A percentile compares a stretch with the other conserved stretches of the same genome.
Evolutionary conservation across 2,113 vertebrate species (phyloP).

Genomic region (Dendrocopos noguchii): DNA sequence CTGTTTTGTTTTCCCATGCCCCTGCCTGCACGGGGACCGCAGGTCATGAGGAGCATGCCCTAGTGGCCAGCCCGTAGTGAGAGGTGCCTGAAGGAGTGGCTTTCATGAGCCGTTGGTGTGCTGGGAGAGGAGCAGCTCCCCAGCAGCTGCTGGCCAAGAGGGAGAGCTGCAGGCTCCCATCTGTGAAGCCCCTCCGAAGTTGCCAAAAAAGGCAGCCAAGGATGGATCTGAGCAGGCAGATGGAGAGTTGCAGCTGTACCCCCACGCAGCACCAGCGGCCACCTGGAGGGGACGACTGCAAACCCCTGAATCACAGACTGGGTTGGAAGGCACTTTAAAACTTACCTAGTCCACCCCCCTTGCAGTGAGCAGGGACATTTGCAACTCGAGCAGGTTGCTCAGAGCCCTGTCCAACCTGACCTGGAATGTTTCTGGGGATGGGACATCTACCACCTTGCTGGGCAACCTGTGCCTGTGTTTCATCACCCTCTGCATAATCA

Average conservation of each 20-base stretch:
- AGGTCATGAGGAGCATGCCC: not conserved
- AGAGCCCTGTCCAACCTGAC: not conserved
- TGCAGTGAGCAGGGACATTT: not conserved
- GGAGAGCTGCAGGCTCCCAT: not conserved
- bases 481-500: not conserved
- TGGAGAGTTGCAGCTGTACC: rapidly evolving
- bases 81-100: not conserved
- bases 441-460: not conserved
- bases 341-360: not conserved
- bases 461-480: not conserved
- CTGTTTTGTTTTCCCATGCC: not conserved
- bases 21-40: not conserved
- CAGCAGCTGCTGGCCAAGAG: not conserved
- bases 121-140: not conserved
- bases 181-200: rapidly evolving
- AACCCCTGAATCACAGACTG: not conserved
- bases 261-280: not conserved
- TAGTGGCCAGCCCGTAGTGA: rapidly evolving
- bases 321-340: not conserved
- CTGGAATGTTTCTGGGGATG: not conserved
- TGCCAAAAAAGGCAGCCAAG: not conserved
- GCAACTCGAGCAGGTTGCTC: not conserved
- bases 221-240: not conserved
- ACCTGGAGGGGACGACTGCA: not conserved
- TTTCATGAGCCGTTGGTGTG: rapidly evolving